Evolutionary conservation across 1,140 invertebrate species (phyloP).

Genomic region (Anoplophora glabripennis): DNA sequence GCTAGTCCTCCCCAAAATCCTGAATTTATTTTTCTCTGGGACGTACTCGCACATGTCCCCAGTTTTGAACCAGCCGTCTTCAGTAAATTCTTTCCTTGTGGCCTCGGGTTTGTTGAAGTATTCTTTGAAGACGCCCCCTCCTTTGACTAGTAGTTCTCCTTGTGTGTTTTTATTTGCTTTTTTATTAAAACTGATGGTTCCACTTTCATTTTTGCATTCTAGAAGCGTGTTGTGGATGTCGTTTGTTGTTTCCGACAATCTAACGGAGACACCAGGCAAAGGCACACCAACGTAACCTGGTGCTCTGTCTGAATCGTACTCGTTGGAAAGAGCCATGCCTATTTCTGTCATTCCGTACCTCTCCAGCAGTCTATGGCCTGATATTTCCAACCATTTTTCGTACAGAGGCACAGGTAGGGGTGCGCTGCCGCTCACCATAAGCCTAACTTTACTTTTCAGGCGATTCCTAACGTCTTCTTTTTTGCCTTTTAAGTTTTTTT

Average conservation of each 20-base stretch:
- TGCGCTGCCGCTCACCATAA: constrained; percentile 83
- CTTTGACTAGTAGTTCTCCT: constrained; percentile 75
- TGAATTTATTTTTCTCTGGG: constrained; percentile 64
- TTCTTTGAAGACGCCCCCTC: constrained; percentile 71
- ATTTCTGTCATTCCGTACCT: constrained; percentile 91
- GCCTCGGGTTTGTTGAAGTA: constrained; percentile 77
- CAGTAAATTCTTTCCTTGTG: constrained; percentile 68
- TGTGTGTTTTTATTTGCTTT: constrained; percentile 9
- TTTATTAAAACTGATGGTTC: constrained; percentile 22
- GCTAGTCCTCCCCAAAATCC: constrained; percentile 79
- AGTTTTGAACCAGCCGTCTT: constrained; percentile 85
- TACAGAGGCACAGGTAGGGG: constrained; percentile 74
- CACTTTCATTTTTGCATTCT: constrained; percentile 31
- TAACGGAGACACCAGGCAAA: constrained; percentile 67
- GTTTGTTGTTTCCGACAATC: constrained; percentile 51
- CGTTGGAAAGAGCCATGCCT: constrained; percentile 83
- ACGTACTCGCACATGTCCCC: constrained; percentile 55
- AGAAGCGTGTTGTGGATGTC: constrained; percentile 23
- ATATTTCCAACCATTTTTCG: constrained; percentile 77
- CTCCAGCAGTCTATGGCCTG: constrained; percentile 79
- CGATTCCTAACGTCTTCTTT: constrained; percentile 60
- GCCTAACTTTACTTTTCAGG: constrained; percentile 53
- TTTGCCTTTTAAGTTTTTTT: constrained; percentile 64
- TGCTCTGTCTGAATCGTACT: constrained; percentile 61
- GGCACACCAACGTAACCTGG: constrained; percentile 75